These are phyloP conservation scores for Mechanitis messenoides DNA, from an alignment of 2,888 invertebrate genomes.

Conservation along the genomic window DNA sequence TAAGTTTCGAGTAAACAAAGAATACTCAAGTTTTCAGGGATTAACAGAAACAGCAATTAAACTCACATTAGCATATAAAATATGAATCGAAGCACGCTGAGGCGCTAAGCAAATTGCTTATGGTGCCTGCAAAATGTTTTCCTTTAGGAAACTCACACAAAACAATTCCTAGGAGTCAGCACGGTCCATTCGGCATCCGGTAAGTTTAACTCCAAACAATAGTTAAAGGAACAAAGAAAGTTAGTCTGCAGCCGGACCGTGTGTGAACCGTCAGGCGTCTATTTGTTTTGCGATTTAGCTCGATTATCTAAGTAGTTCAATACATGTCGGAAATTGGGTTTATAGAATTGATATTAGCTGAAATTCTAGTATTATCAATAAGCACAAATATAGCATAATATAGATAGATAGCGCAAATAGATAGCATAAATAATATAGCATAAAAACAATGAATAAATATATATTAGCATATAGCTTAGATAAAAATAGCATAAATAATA, in stretches of 20 bases:
- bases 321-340: background rate
- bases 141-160: constrained; percentile 69
- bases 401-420: too few relatives aligned
- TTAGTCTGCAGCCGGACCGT: constrained; percentile 53
- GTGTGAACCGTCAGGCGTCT: constrained; percentile 42
- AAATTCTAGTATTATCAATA: background rate
- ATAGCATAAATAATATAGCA: too few relatives aligned
- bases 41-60: constrained; percentile 34
- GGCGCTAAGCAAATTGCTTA: constrained; percentile 62
- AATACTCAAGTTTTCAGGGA: constrained; percentile 20
- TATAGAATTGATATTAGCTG: background rate
- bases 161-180: constrained; percentile 66
- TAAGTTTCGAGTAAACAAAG: constrained; percentile 21
- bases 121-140: constrained; percentile 70
- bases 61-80: constrained; percentile 59
- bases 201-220: constrained; percentile 70
- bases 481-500: too few relatives aligned
- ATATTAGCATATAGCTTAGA: too few relatives aligned
- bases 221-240: constrained; percentile 70
- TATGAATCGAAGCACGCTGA: constrained; percentile 45
- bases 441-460: too few relatives aligned
- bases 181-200: constrained; percentile 65
- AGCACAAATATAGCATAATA: too few relatives aligned
- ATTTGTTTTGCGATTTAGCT: constrained; percentile 41
- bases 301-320: constrained; percentile 16